Percentiles rank a stretch among this genome's conserved stretches.
These are phyloP conservation scores for Drosophila buzzatii DNA, from an alignment of 2,888 invertebrate genomes.

Conservation along the genomic window DNA sequence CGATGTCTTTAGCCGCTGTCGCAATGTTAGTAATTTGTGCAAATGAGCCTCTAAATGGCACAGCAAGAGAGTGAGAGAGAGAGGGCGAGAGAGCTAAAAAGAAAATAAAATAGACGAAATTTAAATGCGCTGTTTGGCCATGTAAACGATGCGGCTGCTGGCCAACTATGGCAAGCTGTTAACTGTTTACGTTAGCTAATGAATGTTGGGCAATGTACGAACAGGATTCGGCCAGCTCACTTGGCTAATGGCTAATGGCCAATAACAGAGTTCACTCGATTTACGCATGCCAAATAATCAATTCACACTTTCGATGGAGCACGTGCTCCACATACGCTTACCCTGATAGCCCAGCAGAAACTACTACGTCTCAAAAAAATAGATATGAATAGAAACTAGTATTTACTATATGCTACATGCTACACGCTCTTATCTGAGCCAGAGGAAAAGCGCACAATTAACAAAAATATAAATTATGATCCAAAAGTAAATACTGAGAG, in stretches of 20 bases:
- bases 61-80: background rate
- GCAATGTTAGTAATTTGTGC: conserved; percentile 81
- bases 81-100: too few relatives aligned
- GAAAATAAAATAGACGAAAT: conserved; percentile 43
- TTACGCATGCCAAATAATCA: background rate
- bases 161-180: conserved; percentile 67
- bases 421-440: conserved; percentile 51
- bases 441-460: conserved; percentile 25
- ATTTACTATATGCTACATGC: conserved; percentile 42
- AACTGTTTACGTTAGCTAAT: conserved; percentile 36
- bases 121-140: conserved; percentile 70
- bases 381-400: conserved; percentile 39
- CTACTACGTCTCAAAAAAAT: conserved; percentile 56
- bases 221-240: background rate
- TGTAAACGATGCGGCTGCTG: conserved; percentile 61
- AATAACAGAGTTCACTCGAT: background rate
- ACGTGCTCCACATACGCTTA: conserved; percentile 54
- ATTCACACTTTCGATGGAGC: conserved; percentile 30
- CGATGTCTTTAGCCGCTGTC: conserved; percentile 54
- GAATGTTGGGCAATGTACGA: conserved; percentile 6
- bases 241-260: background rate
- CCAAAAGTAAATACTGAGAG: conserved; percentile 38
- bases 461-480: conserved; percentile 16
- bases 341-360: background rate
- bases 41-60: conserved; percentile 81